These are phyloP conservation scores for Drosophila kikkawai DNA, from an alignment of 1,140 invertebrate genomes.

Conservation along the genomic window DNA sequence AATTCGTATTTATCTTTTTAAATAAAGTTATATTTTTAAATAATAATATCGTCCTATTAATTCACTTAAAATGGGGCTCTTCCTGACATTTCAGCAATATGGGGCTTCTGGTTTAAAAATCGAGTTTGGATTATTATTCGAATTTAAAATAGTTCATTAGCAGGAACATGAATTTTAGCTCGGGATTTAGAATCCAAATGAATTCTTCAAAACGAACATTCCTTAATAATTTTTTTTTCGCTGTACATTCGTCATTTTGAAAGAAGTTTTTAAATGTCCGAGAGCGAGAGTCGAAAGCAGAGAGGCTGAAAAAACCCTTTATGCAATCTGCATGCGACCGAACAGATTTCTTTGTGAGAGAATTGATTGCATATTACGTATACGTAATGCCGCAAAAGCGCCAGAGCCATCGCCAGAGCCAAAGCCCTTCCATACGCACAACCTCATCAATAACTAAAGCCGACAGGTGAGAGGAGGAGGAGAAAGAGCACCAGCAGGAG, in stretches of 20 bases:
- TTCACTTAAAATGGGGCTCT: too few relatives aligned
- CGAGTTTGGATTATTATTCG: too few relatives aligned
- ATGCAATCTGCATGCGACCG: constrained; percentile 39
- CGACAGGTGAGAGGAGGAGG: constrained; percentile 12
- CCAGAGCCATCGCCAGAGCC: constrained; percentile 1
- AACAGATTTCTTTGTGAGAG: constrained; percentile 42
- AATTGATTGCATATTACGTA: constrained; percentile 54
- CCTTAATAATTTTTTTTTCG: neutral
- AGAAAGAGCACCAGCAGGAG: neutral
- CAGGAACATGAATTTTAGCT: too few relatives aligned
- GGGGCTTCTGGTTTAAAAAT: too few relatives aligned
- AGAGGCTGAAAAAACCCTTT: constrained; percentile 30
- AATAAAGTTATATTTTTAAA: too few relatives aligned
- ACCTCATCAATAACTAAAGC: constrained; percentile 47
- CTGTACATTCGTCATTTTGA: constrained; percentile 6
- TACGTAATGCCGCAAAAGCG: constrained; percentile 43
- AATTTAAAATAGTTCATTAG: too few relatives aligned
- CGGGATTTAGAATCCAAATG: too few relatives aligned
- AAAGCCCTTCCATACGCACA: constrained; percentile 16
- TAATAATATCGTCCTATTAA: too few relatives aligned
- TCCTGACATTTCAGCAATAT: too few relatives aligned
- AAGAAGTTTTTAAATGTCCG: constrained; percentile 30
- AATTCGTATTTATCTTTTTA: too few relatives aligned
- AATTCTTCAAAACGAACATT: too few relatives aligned
- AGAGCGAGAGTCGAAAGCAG: neutral